Conservation (phyloP, 2,113 vertebrate genomes). For the Dermatemys mawii region DNA sequence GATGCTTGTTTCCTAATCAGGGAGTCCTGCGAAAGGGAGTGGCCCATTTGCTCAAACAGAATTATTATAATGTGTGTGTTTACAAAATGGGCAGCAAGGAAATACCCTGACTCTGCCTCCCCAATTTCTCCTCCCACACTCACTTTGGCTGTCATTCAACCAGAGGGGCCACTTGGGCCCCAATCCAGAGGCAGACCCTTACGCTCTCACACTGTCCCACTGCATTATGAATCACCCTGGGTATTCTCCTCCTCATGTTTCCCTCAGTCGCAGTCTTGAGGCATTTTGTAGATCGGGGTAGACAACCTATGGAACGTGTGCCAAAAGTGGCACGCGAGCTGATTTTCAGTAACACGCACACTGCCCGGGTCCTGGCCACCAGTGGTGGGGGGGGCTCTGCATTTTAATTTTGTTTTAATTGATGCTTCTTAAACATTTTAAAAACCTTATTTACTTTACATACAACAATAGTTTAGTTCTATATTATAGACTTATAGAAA, state of each 20-base stretch:
- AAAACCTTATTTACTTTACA: no score
- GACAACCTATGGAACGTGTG: no score
- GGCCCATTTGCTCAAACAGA: not conserved
- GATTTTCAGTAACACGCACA: no score
- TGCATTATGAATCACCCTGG: not conserved
- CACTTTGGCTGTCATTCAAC: not conserved
- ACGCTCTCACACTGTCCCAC: not conserved
- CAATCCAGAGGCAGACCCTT: not conserved
- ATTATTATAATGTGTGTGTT: not conserved
- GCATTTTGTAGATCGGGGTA: not conserved
- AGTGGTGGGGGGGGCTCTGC: no score
- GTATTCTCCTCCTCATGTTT: not conserved
- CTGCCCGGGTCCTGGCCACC: no score
- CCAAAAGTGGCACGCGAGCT: no score
- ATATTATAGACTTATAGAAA: no score
- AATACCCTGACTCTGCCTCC: not conserved
- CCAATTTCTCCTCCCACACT: not conserved
- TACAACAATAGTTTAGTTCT: no score
- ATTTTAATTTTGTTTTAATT: no score
- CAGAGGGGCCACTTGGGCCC: not conserved
- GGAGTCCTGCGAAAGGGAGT: not conserved
- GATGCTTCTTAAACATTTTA: no score
- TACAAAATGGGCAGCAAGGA: not conserved
- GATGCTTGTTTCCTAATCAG: not conserved
- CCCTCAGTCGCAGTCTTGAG: not conserved